Percentiles rank a stretch among this genome's conserved stretches.
Evolutionary conservation across 2,888 invertebrate genomes (phyloP).

Genomic region (Agrotis clavis): DNA sequence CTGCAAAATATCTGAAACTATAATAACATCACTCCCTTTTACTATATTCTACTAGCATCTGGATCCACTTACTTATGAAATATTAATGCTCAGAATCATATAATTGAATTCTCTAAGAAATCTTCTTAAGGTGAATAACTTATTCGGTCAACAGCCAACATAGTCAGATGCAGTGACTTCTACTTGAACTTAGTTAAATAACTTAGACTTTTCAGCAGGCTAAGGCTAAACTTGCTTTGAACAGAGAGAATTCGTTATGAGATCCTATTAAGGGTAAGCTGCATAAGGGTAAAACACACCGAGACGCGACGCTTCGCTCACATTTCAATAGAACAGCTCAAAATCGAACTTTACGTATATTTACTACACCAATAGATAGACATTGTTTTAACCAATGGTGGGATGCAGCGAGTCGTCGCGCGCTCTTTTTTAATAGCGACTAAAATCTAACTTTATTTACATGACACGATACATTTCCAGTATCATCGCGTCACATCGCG

Average conservation of each 20-base stretch:
- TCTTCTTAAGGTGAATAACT: conserved; percentile 5
- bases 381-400: too few species aligned
- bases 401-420: too few species aligned
- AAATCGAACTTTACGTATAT: too few species aligned
- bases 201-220: conserved; percentile 28
- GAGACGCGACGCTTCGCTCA: too few species aligned
- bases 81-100: background rate
- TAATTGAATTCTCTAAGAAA: background rate
- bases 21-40: background rate
- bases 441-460: too few species aligned
- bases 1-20: background rate
- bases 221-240: conserved; percentile 1
- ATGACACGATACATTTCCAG: too few species aligned
- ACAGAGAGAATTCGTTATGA: conserved; percentile 22
- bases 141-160: background rate
- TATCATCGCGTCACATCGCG: too few species aligned
- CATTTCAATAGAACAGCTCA: too few species aligned
- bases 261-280: background rate
- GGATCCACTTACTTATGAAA: background rate
- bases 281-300: background rate
- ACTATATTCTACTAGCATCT: too few species aligned
- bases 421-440: too few species aligned
- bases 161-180: conserved; percentile 5
- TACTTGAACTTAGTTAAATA: conserved; percentile 20
- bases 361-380: too few species aligned